A percentile compares a stretch with the other conserved stretches of the same genome.
Evolutionary conservation across 2,797 vertebrate genomes (phyloP).

Genomic region (Pristis pectinata): DNA sequence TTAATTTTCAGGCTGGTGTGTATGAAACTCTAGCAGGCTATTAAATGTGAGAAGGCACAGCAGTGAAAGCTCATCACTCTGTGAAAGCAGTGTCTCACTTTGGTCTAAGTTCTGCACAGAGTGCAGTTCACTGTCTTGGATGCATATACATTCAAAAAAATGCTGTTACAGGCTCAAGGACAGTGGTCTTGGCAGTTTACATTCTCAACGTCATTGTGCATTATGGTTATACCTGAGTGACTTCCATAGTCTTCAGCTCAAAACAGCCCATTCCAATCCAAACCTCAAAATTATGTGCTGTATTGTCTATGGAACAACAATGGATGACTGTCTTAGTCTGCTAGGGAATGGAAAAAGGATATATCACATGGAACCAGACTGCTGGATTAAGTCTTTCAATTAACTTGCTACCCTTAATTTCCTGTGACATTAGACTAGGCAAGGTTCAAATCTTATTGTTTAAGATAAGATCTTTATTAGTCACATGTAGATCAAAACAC

Average conservation of each 20-base stretch:
- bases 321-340: no score
- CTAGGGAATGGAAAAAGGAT: not conserved
- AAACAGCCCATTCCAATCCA: not conserved
- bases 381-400: not conserved
- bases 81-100: not conserved
- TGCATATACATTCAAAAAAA: not conserved
- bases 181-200: not conserved
- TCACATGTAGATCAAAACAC: no score
- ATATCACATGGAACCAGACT: not conserved
- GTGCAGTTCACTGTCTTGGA: not conserved
- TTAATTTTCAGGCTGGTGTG: constrained; percentile 40
- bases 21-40: constrained; percentile 40
- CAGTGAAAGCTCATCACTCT: constrained; percentile 37
- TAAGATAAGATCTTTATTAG: no score
- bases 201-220: not conserved
- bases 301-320: constrained; percentile 7
- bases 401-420: not conserved
- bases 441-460: not conserved
- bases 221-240: not conserved
- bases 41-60: not conserved
- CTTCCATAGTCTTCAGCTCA: not conserved
- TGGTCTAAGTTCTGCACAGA: not conserved
- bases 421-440: not conserved
- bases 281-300: not conserved
- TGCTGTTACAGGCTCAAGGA: not conserved